Conservation (phyloP, 2,113 vertebrate species). For the Seriola dumerili region DNA sequence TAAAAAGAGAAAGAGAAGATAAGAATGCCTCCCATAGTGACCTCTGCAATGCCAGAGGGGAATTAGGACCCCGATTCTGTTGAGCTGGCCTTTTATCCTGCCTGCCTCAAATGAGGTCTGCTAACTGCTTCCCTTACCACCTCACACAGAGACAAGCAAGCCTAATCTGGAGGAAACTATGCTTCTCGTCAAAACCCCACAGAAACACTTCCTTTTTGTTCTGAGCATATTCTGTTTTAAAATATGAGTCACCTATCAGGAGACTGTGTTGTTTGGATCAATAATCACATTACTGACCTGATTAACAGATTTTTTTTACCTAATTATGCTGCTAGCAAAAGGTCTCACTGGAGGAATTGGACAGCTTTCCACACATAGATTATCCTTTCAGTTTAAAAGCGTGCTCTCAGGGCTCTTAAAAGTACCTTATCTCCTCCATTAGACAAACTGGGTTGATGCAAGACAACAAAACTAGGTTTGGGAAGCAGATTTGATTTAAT, state of each 20-base stretch:
- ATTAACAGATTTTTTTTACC: constrained; percentile 28
- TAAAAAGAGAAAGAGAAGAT: constrained; percentile 10
- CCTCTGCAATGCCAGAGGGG: constrained; percentile 36
- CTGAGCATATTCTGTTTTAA: background rate
- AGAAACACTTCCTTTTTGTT: background rate
- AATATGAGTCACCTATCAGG: constrained; percentile 13
- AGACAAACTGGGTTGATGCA: background rate
- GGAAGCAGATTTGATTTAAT: constrained; percentile 41
- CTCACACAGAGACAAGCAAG: constrained; percentile 6
- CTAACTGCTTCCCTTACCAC: constrained; percentile 2
- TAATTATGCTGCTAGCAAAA: constrained; percentile 13
- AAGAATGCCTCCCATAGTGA: constrained; percentile 22
- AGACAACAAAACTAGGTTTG: constrained; percentile 10
- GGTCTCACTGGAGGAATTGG: background rate
- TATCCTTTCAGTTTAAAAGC: constrained; percentile 16
- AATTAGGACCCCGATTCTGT: constrained; percentile 14
- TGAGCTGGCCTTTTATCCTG: constrained; percentile 40
- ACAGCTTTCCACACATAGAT: constrained; percentile 29
- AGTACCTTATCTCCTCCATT: background rate
- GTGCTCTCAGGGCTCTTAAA: background rate
- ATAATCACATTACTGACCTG: constrained; percentile 27
- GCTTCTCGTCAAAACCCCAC: background rate
- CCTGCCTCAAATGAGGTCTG: constrained; percentile 23
- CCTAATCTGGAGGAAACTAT: background rate
- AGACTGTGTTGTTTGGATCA: constrained; percentile 31